Evolutionary conservation across 2,888 invertebrate genomes (phyloP).

Genomic region (Aquatica leii): DNA sequence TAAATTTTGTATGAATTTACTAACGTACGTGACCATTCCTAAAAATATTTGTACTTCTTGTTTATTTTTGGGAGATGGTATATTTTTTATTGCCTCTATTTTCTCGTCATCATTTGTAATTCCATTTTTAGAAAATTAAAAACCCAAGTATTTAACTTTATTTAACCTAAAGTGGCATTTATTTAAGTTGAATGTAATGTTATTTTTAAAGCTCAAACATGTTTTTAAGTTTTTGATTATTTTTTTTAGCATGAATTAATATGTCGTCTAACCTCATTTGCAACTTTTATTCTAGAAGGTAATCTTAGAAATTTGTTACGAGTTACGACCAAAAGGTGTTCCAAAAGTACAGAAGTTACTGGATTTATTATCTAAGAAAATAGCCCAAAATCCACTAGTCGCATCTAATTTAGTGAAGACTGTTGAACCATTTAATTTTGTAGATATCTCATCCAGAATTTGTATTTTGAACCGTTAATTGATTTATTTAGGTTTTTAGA

Average conservation of each 20-base stretch:
- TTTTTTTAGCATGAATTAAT: conserved; percentile 19
- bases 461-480: background rate
- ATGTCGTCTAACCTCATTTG: background rate
- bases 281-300: background rate
- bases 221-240: conserved; percentile 19
- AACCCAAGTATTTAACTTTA: conserved; percentile 27
- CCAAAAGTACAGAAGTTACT: background rate
- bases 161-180: conserved; percentile 34
- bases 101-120: conserved; percentile 34
- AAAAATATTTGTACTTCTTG: conserved; percentile 34
- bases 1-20: conserved; percentile 19
- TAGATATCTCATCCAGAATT: conserved; percentile 6
- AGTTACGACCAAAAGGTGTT: background rate
- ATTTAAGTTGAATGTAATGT: conserved; percentile 21
- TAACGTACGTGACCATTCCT: conserved; percentile 39
- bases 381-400: background rate
- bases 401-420: background rate
- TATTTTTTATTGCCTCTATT: conserved; percentile 34
- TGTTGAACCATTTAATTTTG: background rate
- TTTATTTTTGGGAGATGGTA: conserved; percentile 35
- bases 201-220: conserved; percentile 20
- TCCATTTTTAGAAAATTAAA: too few species aligned
- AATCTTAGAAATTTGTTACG: conserved; percentile 1
- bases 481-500: conserved; percentile 1
- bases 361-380: background rate